These are phyloP conservation scores for Drosophila quinaria DNA, from an alignment of 2,888 invertebrate genomes.

Conservation along the genomic window DNA sequence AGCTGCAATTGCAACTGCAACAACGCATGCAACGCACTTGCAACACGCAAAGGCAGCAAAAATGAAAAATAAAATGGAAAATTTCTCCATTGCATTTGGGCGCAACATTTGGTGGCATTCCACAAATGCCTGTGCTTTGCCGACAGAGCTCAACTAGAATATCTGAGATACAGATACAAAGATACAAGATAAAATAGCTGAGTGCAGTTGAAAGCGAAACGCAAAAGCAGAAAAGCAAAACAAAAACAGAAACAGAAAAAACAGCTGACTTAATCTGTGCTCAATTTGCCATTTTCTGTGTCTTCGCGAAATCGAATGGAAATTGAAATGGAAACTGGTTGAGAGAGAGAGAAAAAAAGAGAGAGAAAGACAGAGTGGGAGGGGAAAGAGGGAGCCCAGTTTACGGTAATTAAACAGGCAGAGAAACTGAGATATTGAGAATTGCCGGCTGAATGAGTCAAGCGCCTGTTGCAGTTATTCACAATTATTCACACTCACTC, in stretches of 20 bases:
- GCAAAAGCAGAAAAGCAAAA: constrained; percentile 41
- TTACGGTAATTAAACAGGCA: constrained; percentile 47
- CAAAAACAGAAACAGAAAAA: constrained; percentile 60
- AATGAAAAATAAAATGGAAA: constrained; percentile 41
- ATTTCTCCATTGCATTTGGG: constrained; percentile 56
- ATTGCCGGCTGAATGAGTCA: constrained; percentile 49
- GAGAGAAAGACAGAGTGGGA: not conserved
- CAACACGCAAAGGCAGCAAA: constrained; percentile 49
- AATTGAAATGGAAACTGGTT: constrained; percentile 72
- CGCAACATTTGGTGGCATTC: constrained; percentile 53
- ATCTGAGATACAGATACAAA: constrained; percentile 20
- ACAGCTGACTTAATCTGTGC: constrained; percentile 64
- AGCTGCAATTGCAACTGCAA: constrained; percentile 53
- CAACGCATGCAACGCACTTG: constrained; percentile 55
- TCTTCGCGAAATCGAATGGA: constrained; percentile 52
- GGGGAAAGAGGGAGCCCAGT: not conserved
- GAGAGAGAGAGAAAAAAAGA: not conserved
- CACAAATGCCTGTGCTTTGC: constrained; percentile 44
- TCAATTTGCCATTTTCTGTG: constrained; percentile 42
- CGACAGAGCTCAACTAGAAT: constrained; percentile 64
- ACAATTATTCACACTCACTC: constrained; percentile 22
- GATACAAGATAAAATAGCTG: constrained; percentile 36
- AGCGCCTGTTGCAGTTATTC: constrained; percentile 33
- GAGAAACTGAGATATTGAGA: constrained; percentile 28
- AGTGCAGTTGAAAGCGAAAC: constrained; percentile 18